These are phyloP conservation scores for Anthonomus grandis DNA, from an alignment of 1,140 invertebrate genomes.

Conservation along the genomic window DNA sequence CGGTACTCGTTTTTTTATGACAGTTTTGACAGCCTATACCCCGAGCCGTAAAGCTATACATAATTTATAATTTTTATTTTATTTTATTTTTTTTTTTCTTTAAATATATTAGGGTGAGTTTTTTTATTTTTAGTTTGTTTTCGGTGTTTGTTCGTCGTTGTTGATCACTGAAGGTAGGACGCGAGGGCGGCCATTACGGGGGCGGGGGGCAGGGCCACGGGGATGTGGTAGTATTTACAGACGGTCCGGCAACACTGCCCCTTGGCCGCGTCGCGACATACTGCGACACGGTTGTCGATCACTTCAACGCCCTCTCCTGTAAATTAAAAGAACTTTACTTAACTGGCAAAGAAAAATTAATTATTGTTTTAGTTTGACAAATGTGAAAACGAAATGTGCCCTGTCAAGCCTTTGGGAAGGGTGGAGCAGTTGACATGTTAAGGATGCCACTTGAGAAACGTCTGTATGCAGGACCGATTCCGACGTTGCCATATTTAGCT, in stretches of 20 bases:
- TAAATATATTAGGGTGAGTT: constrained; percentile 46
- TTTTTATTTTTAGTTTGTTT: constrained; percentile 45
- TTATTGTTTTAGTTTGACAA: no score
- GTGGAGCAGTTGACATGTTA: no score
- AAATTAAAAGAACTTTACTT: constrained; percentile 30
- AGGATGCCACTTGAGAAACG: no score
- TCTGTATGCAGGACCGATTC: no score
- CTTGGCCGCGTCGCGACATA: constrained; percentile 90
- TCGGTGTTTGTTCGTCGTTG: constrained; percentile 44
- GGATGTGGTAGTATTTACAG: constrained; percentile 94
- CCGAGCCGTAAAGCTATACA: constrained; percentile 30
- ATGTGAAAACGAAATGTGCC: no score
- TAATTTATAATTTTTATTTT: constrained; percentile 45
- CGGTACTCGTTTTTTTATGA: no score
- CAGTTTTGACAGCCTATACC: constrained; percentile 27
- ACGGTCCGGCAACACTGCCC: constrained; percentile 82
- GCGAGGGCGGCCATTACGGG: constrained; percentile 57
- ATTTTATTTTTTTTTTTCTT: constrained; percentile 42
- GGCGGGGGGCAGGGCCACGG: constrained; percentile 75
- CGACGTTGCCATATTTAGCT: no score
- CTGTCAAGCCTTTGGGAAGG: no score
- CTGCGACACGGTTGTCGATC: constrained; percentile 88
- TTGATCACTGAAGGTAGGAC: constrained; percentile 48
- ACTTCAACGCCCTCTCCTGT: constrained; percentile 88
- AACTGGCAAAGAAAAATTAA: no score